phyloP scores from a whole-genome alignment of 2,888 invertebrate genomes.

The Amphipyra tragopoginis region DNA sequence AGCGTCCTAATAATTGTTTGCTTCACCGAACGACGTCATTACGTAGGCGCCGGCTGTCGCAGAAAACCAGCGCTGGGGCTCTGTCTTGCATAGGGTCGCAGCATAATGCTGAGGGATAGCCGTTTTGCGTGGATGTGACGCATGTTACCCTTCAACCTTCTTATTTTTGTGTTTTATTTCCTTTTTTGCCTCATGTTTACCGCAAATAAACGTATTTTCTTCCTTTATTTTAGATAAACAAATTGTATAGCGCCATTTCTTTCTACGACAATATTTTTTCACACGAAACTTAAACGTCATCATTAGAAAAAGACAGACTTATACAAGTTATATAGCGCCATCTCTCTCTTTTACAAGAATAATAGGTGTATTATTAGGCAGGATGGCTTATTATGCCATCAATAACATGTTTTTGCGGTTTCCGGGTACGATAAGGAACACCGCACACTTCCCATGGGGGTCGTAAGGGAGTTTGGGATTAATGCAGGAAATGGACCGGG shows the following conservation, averaged over 20 bases:
- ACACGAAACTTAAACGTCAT: not conserved
- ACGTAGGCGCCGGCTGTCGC: too few species aligned
- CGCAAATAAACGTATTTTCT: too few species aligned
- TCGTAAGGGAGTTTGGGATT: slow-evolving; percentile 17
- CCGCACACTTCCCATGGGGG: slow-evolving; percentile 21
- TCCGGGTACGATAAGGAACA: slow-evolving; percentile 18
- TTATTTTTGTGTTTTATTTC: too few species aligned
- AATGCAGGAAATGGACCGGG: slow-evolving; percentile 11
- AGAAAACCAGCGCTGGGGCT: too few species aligned
- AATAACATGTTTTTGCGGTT: slow-evolving; percentile 40
- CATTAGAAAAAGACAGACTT: slow-evolving; percentile 1
- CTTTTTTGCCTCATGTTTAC: too few species aligned
- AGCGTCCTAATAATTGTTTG: too few species aligned
- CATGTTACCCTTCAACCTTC: too few species aligned
- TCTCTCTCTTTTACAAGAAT: slow-evolving; percentile 19
- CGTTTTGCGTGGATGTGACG: too few species aligned
- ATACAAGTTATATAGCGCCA: not conserved
- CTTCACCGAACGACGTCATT: too few species aligned
- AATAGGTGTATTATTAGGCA: slow-evolving; percentile 18
- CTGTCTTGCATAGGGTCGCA: too few species aligned
- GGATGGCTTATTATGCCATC: slow-evolving; percentile 37
- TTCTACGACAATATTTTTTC: slow-evolving; percentile 9
- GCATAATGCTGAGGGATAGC: too few species aligned
- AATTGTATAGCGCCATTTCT: not conserved
- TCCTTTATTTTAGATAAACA: too few species aligned